These are phyloP conservation scores for Nemurella pictetii DNA, from an alignment of 2,888 invertebrate species.

Conservation along the genomic window DNA sequence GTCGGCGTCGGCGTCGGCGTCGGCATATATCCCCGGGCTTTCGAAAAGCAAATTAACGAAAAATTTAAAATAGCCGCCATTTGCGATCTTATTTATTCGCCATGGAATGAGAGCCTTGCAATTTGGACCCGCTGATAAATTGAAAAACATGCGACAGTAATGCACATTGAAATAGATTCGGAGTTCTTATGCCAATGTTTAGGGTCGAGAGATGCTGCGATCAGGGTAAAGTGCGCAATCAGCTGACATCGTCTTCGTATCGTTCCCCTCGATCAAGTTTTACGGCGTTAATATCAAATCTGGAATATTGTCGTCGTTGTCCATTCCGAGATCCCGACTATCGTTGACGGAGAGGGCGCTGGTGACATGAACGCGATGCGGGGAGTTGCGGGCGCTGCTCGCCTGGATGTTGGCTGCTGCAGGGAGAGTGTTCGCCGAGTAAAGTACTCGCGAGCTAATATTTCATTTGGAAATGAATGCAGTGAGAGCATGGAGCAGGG, in stretches of 20 bases:
- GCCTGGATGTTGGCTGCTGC: not conserved
- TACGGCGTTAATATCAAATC: not conserved
- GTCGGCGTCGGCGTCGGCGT: not conserved
- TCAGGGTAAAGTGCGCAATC: not conserved
- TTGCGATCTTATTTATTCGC: slow-evolving; percentile 24
- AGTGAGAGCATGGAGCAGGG: not conserved
- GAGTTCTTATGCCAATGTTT: not conserved
- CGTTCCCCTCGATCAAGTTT: not conserved
- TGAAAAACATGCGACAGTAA: not conserved
- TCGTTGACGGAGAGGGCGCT: too few species aligned
- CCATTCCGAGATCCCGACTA: too few species aligned
- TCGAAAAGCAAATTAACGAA: not conserved
- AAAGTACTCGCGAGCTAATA: not conserved
- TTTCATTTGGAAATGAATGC: not conserved
- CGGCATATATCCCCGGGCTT: not conserved
- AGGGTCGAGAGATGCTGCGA: not conserved
- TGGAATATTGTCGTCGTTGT: not conserved
- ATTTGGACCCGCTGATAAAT: not conserved
- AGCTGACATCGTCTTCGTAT: not conserved
- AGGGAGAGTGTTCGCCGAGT: not conserved
- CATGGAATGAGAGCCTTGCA: not conserved
- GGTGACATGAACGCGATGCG: not conserved
- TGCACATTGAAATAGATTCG: not conserved
- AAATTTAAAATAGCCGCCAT: not conserved
- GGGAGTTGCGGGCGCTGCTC: not conserved